A percentile compares a stretch with the other conserved stretches of the same genome.
Conservation (phyloP, 2,113 vertebrate genomes). For the Etheostoma spectabile region DNA sequence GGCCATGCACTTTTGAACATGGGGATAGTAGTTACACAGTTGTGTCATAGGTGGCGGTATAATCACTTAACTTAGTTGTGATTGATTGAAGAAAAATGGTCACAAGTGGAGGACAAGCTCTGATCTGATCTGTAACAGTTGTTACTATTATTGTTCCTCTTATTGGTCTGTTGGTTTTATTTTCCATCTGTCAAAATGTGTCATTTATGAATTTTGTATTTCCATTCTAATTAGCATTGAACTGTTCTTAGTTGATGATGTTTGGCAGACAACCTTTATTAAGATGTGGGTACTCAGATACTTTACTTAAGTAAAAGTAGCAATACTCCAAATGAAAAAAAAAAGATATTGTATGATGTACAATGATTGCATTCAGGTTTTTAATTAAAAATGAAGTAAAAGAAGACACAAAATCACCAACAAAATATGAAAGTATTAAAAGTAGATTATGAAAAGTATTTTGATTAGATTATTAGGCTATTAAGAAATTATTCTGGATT, state of each 20-base stretch:
- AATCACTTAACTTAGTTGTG: background rate
- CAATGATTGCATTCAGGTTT: background rate
- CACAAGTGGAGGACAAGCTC: background rate
- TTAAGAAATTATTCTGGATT: background rate
- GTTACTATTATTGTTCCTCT: background rate
- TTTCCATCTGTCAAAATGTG: background rate
- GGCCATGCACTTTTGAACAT: background rate
- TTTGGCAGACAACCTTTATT: background rate
- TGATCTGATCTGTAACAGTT: background rate
- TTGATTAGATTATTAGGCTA: background rate
- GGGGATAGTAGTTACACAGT: background rate
- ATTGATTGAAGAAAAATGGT: background rate
- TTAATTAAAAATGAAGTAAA: background rate
- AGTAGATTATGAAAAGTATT: background rate
- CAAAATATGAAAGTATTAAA: background rate
- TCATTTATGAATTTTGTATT: background rate
- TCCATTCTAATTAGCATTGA: background rate
- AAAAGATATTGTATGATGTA: background rate
- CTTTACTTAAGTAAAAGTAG: background rate
- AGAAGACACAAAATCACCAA: background rate
- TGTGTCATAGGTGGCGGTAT: constrained; percentile 42
- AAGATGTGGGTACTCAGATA: background rate
- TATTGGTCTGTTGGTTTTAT: background rate
- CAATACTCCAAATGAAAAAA: background rate
- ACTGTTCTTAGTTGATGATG: background rate